A percentile compares a stretch with the other conserved stretches of the same genome.
These are phyloP conservation scores for Rutilus rutilus DNA, from an alignment of 2,113 vertebrate species.

Conservation along the genomic window DNA sequence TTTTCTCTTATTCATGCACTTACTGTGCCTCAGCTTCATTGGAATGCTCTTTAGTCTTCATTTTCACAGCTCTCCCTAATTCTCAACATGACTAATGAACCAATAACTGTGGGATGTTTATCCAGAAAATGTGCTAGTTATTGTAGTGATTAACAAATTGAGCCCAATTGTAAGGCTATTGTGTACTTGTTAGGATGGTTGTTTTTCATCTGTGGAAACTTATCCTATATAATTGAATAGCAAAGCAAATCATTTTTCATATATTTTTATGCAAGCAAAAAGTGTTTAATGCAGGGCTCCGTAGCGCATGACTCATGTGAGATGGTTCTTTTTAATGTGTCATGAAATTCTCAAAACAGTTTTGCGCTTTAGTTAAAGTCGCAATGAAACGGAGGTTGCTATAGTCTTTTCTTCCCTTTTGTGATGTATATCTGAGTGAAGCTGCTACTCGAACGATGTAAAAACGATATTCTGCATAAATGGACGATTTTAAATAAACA, in stretches of 20 bases:
- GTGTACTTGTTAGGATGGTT: constrained; percentile 2
- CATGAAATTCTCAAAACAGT: not conserved
- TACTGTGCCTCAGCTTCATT: not conserved
- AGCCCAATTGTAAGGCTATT: not conserved
- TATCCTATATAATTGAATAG: not conserved
- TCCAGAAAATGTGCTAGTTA: not conserved
- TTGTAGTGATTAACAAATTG: constrained; percentile 22
- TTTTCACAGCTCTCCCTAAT: constrained; percentile 26
- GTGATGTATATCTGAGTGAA: no score
- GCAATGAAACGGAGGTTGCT: no score
- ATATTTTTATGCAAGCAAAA: not conserved
- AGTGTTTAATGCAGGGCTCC: not conserved
- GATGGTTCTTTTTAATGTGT: not conserved
- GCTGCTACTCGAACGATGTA: no score
- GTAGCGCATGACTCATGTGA: not conserved
- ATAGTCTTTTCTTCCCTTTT: no score
- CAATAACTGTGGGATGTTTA: constrained; percentile 23
- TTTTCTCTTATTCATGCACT: constrained; percentile 15
- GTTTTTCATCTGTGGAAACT: not conserved
- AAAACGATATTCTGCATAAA: no score
- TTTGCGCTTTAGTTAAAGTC: no score
- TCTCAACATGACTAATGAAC: constrained; percentile 35
- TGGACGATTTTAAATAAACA: no score
- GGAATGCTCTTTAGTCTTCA: not conserved
- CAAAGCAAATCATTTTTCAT: not conserved